Base-by-base conservation (phyloP, 2,113 vertebrate species). In the Erpornis zantholeuca region DNA sequence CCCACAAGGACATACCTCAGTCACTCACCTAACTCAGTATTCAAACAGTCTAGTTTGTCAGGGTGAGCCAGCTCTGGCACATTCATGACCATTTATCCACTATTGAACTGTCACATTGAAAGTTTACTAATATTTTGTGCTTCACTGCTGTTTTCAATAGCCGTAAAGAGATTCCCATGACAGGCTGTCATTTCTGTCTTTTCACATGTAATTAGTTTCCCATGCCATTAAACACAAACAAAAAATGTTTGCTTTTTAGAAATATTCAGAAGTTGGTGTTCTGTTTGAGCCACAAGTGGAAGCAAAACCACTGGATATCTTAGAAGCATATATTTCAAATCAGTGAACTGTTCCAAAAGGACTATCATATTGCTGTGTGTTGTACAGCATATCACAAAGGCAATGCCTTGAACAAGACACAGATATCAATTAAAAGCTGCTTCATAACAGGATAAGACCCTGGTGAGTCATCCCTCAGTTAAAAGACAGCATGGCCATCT, bases 121-220 rank as follows among this genome's bases (percentile, higher is more conserved):
- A 87, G 65, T 3, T 80, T 53, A 73, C 82, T 89, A 80, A 73
- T 90, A 90, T 77, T 95, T 92, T 90, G 76, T 57, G 80, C 71
- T 76, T 65, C 57, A 65, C 45, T 83, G 75, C 75, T 1, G 0
- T 83, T 95, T 91, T 78, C 3, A 7, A 88, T 66, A 90, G 66
- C 3, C 0, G 1, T 77, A 73, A 88, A 89, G 25, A 75, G 22
- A 86, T 85, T 92, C 82, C 77, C 52, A 33, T 53, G 69, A 54
- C 73, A 92, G 36, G n/a, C 35, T 87, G 73, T 85, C 47, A 56
- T 94, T 96, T 93, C 76, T 88, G 16, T 95, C 92, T 93, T 90
- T 85, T 94, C 52, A 47, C 42, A 70, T 45, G 59, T 90, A 61
- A 92, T 92, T 95, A 81, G 53, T 73, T 49, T 90, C 54, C 56